Evolutionary conservation across 2,113 vertebrate genomes (phyloP), one percentile per base, ranked within the genome.

Genomic region (Lonchura striata): DNA sequence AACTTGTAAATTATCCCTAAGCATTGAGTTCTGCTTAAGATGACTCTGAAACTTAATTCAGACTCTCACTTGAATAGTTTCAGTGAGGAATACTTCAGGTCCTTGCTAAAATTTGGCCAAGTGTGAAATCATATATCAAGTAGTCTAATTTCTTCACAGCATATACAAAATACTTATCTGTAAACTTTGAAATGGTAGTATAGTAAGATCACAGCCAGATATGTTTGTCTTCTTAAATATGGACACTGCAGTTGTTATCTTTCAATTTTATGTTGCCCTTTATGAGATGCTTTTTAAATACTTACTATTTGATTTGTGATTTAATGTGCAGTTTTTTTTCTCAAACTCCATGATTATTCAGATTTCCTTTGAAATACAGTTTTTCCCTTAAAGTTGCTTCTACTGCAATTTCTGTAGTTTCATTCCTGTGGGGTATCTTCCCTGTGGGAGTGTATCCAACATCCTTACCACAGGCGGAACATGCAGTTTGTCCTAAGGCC

Each of bases 1-100:
- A 84, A 83, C 42, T 30, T 81, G 56, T 86, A 53, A 93, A 84
- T 93, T 95, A 79, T 81, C 83, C 35, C 59, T 47, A 19, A 88
- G 52, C 47, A 64, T 44, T 4, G 6, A 78, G 16, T 60, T 86
- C 68, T 86, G n/a, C 60, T 88, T 75, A 69, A 71, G 77, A n/a
- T 53, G 49, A 69, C n/a, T 33, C 46, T 81, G 88, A 71, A 92
- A 88, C 61, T 83, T 88, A 90, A 86, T 68, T 52, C 69, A 90
- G 71, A n/a, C 13, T 17, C 47, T 93, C n/a, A 28, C 20, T 59
- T 88, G 72, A 91, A 75, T 92, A 14, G 47, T 84, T 86, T 56
- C 17, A 78, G 23, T 81, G 65, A 86, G 35, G 53, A 86, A 13
- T 42, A 31, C 15, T 69, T 80, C 46, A 69, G 16, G 16, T 90